These are phyloP conservation scores for Heliothis subflexa DNA, from an alignment of 1,140 invertebrate species.

Conservation along the genomic window DNA sequence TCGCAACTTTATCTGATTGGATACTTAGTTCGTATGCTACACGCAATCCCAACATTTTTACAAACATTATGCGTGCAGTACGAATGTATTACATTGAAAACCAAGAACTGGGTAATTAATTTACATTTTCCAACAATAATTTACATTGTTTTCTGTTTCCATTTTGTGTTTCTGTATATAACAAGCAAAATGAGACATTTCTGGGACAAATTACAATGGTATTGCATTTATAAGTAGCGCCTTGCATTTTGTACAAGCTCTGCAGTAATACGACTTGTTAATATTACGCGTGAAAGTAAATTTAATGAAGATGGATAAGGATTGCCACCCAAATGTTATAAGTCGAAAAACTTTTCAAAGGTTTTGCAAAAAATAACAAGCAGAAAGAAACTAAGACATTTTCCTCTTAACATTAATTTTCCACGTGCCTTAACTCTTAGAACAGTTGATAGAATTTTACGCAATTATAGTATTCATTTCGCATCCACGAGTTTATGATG, in stretches of 20 bases:
- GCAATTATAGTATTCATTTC: constrained; percentile 13
- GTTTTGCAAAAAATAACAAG: no score
- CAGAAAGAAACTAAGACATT: no score
- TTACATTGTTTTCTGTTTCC: constrained; percentile 23
- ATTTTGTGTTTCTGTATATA: constrained; percentile 10
- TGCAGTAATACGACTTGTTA: background rate
- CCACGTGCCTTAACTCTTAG: background rate
- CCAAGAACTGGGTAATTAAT: constrained; percentile 19
- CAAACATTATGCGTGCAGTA: constrained; percentile 27
- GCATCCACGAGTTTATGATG: constrained; percentile 13
- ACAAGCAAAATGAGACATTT: constrained; percentile 18
- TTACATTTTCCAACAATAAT: constrained; percentile 34
- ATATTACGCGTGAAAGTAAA: background rate
- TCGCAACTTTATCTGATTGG: constrained; percentile 45
- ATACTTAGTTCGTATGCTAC: constrained; percentile 10
- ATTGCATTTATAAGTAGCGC: background rate
- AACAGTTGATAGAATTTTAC: no score
- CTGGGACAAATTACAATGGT: constrained; percentile 13
- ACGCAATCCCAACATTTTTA: constrained; percentile 34
- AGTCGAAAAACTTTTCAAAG: no score
- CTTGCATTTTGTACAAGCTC: background rate
- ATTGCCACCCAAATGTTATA: no score
- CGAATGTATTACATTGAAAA: constrained; percentile 33
- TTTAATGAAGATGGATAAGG: no score
- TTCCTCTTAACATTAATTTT: no score